These are phyloP conservation scores for Malaclemys terrapin DNA, from an alignment of 2,113 vertebrate species.

Conservation along the genomic window DNA sequence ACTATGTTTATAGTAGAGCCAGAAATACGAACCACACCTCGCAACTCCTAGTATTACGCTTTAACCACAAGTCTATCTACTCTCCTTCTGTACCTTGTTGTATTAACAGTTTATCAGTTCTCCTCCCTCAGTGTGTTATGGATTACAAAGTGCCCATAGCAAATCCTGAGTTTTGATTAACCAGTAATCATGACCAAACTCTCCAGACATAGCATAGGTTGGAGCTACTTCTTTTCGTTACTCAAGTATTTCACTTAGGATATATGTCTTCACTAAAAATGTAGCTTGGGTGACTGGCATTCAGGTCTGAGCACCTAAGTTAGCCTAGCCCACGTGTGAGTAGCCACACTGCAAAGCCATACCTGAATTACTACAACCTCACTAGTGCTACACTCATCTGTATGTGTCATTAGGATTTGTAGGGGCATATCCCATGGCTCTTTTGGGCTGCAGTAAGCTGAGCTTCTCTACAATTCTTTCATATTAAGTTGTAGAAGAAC, in stretches of 20 bases:
- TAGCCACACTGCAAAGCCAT: neutral
- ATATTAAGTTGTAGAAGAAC: neutral
- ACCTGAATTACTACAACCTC: neutral
- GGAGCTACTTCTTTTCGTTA: no score
- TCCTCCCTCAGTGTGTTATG: neutral
- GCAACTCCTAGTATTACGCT: neutral
- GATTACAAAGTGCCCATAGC: neutral
- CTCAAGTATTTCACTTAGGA: neutral
- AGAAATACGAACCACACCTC: neutral
- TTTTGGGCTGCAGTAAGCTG: neutral
- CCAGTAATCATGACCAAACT: neutral
- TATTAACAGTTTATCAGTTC: neutral
- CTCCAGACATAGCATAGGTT: neutral
- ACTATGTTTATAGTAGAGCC: accelerated
- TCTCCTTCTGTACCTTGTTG: accelerated
- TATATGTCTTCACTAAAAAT: neutral
- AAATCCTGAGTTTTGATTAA: neutral
- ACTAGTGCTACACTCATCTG: neutral
- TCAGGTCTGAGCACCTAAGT: neutral
- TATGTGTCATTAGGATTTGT: neutral
- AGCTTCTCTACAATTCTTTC: neutral
- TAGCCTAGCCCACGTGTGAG: no score
- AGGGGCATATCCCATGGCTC: neutral
- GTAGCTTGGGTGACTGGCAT: neutral
- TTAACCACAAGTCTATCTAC: neutral